Evolutionary conservation across 2,888 invertebrate species (phyloP).

Genomic region (Merodon equestris): DNA sequence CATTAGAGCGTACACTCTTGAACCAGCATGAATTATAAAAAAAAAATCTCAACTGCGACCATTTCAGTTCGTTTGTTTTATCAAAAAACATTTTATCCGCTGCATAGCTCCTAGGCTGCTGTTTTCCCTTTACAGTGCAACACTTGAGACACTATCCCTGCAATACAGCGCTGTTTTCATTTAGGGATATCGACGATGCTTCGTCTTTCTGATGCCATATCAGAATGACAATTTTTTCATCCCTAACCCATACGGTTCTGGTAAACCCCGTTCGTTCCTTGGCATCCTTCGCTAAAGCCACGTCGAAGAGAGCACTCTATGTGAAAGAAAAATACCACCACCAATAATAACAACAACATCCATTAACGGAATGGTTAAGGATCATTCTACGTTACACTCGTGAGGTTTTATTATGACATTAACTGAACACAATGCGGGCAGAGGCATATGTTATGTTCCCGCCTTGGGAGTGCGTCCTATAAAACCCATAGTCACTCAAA

Average conservation of each 20-base stretch:
- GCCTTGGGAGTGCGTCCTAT: neutral
- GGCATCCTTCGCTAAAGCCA: too few relatives aligned
- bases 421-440: constrained; percentile 33
- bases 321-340: neutral
- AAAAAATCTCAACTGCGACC: too few relatives aligned
- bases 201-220: too few relatives aligned
- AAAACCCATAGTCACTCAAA: too few relatives aligned
- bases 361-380: constrained; percentile 38
- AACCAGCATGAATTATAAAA: too few relatives aligned
- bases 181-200: neutral
- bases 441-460: constrained; percentile 12
- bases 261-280: too few relatives aligned
- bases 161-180: neutral
- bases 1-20: too few relatives aligned
- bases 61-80: constrained; percentile 2
- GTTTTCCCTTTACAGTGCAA: neutral
- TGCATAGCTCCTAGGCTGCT: neutral
- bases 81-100: constrained; percentile 3
- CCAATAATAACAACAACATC: neutral
- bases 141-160: constrained; percentile 13
- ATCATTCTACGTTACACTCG: constrained; percentile 33
- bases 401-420: constrained; percentile 51
- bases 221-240: too few relatives aligned
- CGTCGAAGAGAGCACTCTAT: too few relatives aligned
- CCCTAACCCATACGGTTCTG: too few relatives aligned